A percentile compares a stretch with the other conserved stretches of the same genome.
Conservation (phyloP, 2,797 vertebrate species). For the Falco concolor region DNA sequence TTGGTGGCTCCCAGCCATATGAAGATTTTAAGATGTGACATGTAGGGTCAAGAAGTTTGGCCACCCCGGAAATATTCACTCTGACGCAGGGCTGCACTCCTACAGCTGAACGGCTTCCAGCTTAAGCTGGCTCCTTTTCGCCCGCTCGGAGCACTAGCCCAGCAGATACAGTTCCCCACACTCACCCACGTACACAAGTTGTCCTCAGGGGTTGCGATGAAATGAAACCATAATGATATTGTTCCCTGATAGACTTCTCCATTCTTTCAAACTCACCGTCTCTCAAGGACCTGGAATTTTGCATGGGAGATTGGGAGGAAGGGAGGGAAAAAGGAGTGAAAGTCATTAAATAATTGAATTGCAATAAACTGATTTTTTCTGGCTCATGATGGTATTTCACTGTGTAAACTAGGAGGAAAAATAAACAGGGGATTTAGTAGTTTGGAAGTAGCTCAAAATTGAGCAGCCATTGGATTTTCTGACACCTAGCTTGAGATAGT, state of each 20-base stretch:
- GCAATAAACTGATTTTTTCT: constrained; percentile 68
- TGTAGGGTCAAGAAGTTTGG: neutral
- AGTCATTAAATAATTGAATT: constrained; percentile 70
- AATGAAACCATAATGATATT: neutral
- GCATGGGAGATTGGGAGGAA: neutral
- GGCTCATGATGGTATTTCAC: constrained; percentile 61
- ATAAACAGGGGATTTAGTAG: constrained; percentile 66
- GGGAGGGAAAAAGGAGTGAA: neutral
- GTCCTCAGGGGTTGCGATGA: neutral
- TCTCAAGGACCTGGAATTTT: constrained; percentile 35
- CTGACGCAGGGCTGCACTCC: neutral
- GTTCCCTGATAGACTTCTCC: neutral
- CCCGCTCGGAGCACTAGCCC: neutral
- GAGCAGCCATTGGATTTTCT: constrained; percentile 57
- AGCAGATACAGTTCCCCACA: neutral
- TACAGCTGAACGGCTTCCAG: neutral
- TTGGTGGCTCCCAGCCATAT: neutral
- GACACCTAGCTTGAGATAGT: constrained; percentile 50
- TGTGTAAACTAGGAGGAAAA: constrained; percentile 65
- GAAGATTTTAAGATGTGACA: neutral
- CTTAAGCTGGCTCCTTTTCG: neutral
- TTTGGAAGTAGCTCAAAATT: constrained; percentile 64
- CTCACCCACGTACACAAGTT: neutral
- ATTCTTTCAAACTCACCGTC: neutral
- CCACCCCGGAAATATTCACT: neutral